Conservation (phyloP, 2,888 invertebrate species). For the Himalopsyche tibetana region DNA sequence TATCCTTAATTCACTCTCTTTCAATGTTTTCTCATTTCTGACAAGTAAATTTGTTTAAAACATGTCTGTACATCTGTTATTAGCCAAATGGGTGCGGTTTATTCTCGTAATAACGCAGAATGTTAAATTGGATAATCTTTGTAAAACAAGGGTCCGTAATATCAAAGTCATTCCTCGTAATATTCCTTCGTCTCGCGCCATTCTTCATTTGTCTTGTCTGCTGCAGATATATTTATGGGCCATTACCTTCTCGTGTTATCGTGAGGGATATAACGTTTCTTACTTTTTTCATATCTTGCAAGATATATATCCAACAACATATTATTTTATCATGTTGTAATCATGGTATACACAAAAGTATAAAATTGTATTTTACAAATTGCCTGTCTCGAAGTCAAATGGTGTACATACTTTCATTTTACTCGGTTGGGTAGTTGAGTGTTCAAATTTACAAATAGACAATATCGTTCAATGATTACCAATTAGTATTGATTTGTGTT, state of each 20-base stretch:
- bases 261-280: slow-evolving; percentile 49
- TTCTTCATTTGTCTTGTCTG: slow-evolving; percentile 65
- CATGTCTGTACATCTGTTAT: background rate
- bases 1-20: too few species aligned
- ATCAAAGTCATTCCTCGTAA: slow-evolving; percentile 26
- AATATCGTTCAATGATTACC: too few species aligned
- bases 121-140: slow-evolving; percentile 8
- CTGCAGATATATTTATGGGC: slow-evolving; percentile 56
- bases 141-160: slow-evolving; percentile 13
- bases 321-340: background rate
- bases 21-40: too few species aligned
- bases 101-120: background rate
- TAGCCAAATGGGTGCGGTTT: background rate
- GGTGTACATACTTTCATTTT: too few species aligned
- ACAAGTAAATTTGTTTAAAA: background rate
- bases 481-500: too few species aligned
- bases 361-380: too few species aligned
- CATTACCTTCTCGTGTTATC: slow-evolving; percentile 59
- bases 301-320: background rate
- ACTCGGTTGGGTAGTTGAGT: too few species aligned
- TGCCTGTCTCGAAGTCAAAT: too few species aligned
- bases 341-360: too few species aligned
- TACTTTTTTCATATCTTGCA: slow-evolving; percentile 4
- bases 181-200: slow-evolving; percentile 49
- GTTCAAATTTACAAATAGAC: too few species aligned